Evolutionary conservation across 2,888 invertebrate genomes (phyloP).

Genomic region (Suillia variegata): DNA sequence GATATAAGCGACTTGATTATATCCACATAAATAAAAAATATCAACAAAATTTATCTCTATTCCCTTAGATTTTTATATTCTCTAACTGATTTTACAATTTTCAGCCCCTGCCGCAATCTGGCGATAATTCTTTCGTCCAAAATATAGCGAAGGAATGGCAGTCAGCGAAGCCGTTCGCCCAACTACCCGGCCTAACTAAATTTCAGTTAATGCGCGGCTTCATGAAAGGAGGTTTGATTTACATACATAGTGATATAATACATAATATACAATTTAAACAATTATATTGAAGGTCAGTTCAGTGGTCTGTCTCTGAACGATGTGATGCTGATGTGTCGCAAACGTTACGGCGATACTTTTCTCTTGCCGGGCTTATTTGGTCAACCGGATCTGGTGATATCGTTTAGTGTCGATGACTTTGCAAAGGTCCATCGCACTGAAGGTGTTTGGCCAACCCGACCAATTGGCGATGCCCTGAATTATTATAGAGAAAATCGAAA

Average conservation of each 20-base stretch:
- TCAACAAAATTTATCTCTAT: too few relatives aligned
- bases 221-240: conserved; percentile 44
- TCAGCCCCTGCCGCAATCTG: too few relatives aligned
- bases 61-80: too few relatives aligned
- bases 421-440: conserved; percentile 62
- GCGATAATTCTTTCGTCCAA: conserved; percentile 22
- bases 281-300: conserved; percentile 32
- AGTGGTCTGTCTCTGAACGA: conserved; percentile 29
- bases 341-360: conserved; percentile 58
- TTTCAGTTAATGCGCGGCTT: conserved; percentile 25
- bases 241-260: too few relatives aligned
- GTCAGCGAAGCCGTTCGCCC: conserved; percentile 31
- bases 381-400: conserved; percentile 51
- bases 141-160: conserved; percentile 35
- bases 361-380: conserved; percentile 57
- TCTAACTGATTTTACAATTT: too few relatives aligned
- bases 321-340: conserved; percentile 30
- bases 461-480: conserved; percentile 53
- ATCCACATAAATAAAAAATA: too few relatives aligned
- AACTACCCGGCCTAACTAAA: conserved; percentile 32
- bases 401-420: conserved; percentile 64
- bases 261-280: too few relatives aligned
- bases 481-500: conserved; percentile 53
- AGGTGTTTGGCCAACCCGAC: conserved; percentile 61
- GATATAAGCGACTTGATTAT: too few relatives aligned